A percentile compares a stretch with the other conserved stretches of the same genome.
phyloP scores from a whole-genome alignment of 2,113 vertebrate species.

The Neofelis nebulosa region DNA sequence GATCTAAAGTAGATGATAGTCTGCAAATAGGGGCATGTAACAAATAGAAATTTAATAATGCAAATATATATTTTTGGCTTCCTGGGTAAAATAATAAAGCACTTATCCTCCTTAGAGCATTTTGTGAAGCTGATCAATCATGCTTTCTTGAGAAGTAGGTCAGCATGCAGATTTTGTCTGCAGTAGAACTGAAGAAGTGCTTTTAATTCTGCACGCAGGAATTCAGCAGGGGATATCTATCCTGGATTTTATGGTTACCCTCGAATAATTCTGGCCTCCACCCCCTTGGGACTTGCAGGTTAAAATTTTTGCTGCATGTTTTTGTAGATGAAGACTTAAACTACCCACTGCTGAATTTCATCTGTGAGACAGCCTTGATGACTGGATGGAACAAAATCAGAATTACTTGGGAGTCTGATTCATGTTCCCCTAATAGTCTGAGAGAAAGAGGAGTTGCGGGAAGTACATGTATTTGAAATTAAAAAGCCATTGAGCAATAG shows the following conservation, averaged over 20 bases:
- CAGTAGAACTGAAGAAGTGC: background rate
- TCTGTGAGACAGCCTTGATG: background rate
- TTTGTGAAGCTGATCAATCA: constrained; percentile 41
- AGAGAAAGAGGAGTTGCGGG: background rate
- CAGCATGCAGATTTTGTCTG: background rate
- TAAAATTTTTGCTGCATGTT: background rate
- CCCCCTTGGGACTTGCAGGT: background rate
- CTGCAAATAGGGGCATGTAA: background rate
- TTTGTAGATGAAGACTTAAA: background rate
- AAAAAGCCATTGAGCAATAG: background rate
- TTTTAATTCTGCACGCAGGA: constrained; percentile 1
- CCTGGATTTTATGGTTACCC: background rate
- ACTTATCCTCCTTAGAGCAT: constrained; percentile 36
- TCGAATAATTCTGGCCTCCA: background rate
- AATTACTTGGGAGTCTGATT: background rate
- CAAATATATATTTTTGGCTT: background rate
- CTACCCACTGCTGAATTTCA: background rate
- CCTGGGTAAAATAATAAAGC: constrained; percentile 50
- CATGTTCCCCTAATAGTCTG: background rate
- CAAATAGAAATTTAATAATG: constrained; percentile 10
- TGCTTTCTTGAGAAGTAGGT: constrained; percentile 54
- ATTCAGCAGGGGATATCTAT: background rate
- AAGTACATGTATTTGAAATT: constrained; percentile 22
- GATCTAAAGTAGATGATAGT: background rate
- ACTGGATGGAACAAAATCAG: background rate